Conservation (phyloP, 2,113 vertebrate species). For the Oceanodroma tethys region DNA sequence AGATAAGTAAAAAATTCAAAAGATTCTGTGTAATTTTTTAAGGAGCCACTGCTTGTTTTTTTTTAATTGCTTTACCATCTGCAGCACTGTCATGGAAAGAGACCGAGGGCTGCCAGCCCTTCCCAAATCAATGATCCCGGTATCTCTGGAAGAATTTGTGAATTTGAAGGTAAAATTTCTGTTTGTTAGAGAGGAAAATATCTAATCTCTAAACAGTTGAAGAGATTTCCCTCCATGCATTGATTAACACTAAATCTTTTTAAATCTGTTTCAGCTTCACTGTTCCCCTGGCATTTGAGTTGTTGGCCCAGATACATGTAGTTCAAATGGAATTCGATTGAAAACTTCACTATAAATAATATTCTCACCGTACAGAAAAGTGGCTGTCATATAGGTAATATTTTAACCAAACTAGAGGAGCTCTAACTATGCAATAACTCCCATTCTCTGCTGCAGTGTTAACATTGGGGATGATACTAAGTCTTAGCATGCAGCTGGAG, state of each 20-base stretch:
- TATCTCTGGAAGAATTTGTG: not conserved
- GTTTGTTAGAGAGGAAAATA: not conserved
- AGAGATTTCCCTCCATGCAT: constrained; percentile 26
- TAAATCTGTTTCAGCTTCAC: constrained; percentile 34
- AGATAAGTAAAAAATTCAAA: not conserved
- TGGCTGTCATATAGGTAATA: not conserved
- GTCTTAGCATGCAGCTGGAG: not conserved
- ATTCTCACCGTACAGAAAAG: not conserved
- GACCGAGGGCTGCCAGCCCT: not conserved
- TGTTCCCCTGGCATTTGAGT: not conserved
- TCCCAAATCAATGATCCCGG: not conserved
- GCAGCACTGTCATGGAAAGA: not conserved
- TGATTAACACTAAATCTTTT: constrained; percentile 62
- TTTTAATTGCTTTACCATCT: not conserved
- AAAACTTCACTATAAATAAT: constrained; percentile 40
- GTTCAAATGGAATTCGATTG: constrained; percentile 20
- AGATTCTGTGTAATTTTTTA: not conserved
- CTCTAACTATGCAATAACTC: not conserved
- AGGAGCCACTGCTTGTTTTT: not conserved
- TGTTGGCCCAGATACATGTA: constrained; percentile 20
- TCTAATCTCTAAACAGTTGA: constrained; percentile 16
- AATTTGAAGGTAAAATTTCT: not conserved
- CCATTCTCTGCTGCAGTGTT: not conserved
- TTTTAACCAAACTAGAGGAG: constrained; percentile 9
- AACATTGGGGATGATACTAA: not conserved